phyloP scores from a whole-genome alignment of 2,797 vertebrate species.

The Anguilla obscura region DNA sequence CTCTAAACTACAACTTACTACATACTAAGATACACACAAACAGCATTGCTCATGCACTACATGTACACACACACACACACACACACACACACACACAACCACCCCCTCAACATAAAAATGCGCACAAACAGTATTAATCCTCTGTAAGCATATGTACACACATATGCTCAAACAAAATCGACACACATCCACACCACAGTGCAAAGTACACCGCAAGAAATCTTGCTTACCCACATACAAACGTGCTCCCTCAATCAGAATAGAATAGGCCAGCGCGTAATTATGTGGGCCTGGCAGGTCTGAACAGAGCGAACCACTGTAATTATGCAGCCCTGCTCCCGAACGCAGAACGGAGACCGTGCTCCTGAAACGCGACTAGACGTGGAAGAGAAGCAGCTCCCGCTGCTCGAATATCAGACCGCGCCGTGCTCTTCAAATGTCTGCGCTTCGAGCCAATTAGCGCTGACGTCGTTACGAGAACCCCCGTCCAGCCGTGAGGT shows the following conservation, averaged over 20 bases:
- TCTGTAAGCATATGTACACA: neutral
- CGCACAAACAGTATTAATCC: neutral
- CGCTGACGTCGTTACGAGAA: constrained; percentile 39
- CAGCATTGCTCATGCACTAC: neutral
- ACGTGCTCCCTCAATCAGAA: neutral
- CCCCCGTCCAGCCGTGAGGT: constrained; percentile 1
- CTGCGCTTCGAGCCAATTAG: constrained; percentile 36
- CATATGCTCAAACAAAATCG: neutral
- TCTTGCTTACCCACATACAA: neutral
- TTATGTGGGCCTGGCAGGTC: neutral
- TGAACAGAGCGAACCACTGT: neutral
- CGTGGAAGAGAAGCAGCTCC: neutral
- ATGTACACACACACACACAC: neutral
- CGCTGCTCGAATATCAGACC: neutral
- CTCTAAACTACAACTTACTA: neutral
- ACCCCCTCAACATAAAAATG: neutral
- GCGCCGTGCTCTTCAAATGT: neutral
- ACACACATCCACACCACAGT: neutral
- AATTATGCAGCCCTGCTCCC: neutral
- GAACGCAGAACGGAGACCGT: neutral
- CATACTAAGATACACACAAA: neutral
- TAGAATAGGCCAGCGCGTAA: neutral
- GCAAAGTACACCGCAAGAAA: neutral
- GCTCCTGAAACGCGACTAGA: neutral
- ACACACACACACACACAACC: neutral